Percentiles rank a stretch among this genome's conserved stretches.
phyloP scores from a whole-genome alignment of 2,797 vertebrate species.

The Micromesistius poutassou region DNA sequence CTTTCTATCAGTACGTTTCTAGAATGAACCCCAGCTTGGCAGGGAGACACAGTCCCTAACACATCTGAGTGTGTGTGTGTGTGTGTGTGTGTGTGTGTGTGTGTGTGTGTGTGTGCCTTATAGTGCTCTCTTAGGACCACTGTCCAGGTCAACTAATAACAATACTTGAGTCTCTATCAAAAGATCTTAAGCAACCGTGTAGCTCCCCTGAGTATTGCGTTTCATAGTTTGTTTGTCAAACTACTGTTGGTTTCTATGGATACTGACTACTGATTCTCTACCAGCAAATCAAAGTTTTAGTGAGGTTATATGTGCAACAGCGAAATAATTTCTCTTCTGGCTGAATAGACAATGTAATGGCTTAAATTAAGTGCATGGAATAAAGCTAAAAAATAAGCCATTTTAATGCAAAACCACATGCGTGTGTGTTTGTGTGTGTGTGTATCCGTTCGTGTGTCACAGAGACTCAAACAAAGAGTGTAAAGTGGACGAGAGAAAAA shows the following conservation, averaged over 20 bases:
- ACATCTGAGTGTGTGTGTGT: too few species aligned
- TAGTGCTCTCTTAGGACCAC: neutral
- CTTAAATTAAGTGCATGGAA: constrained; percentile 15
- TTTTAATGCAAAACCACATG: constrained; percentile 26
- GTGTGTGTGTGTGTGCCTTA: neutral
- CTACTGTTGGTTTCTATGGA: neutral
- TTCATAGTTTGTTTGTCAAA: neutral
- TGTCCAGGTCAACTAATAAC: too few species aligned
- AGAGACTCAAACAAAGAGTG: too few species aligned
- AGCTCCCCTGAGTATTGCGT: neutral
- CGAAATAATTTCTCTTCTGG: constrained; percentile 12
- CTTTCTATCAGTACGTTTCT: too few species aligned
- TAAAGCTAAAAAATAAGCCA: constrained; percentile 6
- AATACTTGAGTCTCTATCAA: too few species aligned
- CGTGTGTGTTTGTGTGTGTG: neutral
- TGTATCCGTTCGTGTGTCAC: constrained; percentile 2
- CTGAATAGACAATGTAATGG: constrained; percentile 24
- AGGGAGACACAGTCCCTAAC: too few species aligned
- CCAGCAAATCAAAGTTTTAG: neutral
- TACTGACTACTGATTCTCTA: neutral
- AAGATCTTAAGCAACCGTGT: neutral
- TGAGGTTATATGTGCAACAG: neutral
- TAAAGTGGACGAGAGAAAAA: too few species aligned
- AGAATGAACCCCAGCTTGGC: too few species aligned
- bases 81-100: too few species aligned